phyloP scores from a whole-genome alignment of 2,797 vertebrate genomes.

The Lerista edwardsae region DNA sequence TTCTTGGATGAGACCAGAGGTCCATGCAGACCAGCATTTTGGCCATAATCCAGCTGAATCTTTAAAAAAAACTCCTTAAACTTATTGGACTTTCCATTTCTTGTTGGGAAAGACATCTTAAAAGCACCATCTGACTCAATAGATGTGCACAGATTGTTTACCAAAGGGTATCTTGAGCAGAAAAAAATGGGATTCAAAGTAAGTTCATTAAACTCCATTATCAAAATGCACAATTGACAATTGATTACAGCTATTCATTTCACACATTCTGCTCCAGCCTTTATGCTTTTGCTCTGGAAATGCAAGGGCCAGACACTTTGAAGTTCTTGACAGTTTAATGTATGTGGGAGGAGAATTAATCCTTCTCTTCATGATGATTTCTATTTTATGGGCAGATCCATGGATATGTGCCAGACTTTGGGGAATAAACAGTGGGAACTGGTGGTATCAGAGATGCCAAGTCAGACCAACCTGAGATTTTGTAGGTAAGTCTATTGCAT shows the following conservation, averaged over 20 bases:
- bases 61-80: background rate
- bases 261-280: background rate
- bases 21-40: background rate
- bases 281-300: background rate
- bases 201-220: background rate
- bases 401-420: too few species aligned
- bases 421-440: too few species aligned
- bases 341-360: background rate
- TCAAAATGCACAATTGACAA: background rate
- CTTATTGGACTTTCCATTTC: too few species aligned
- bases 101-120: background rate
- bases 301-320: background rate
- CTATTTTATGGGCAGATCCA: background rate
- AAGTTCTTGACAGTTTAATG: background rate
- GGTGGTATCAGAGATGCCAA: too few species aligned
- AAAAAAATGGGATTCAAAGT: background rate
- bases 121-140: background rate
- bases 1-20: background rate
- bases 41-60: background rate
- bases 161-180: background rate
- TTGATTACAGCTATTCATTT: background rate
- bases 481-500: too few species aligned
- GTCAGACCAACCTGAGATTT: too few species aligned
- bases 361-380: background rate
- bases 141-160: background rate